A percentile compares a stretch with the other conserved stretches of the same genome.
These are phyloP conservation scores for Phyllostomus discolor DNA, from an alignment of 2,113 vertebrate species.

Conservation along the genomic window DNA sequence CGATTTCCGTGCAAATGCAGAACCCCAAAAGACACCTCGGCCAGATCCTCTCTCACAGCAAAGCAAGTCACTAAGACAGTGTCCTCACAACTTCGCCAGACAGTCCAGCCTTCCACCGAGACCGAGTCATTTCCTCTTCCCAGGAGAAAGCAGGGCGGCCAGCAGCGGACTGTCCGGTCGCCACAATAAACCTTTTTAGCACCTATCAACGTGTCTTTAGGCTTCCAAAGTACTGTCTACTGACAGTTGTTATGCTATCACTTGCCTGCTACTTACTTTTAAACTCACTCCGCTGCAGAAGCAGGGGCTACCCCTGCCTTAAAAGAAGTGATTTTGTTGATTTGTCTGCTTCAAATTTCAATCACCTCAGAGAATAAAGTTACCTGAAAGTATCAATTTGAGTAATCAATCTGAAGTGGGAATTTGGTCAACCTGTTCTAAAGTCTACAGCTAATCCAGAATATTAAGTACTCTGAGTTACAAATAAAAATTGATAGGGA, in stretches of 20 bases:
- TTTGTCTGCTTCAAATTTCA: neutral
- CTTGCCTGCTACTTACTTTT: slow-evolving; percentile 4
- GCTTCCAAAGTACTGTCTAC: neutral
- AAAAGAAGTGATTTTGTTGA: slow-evolving; percentile 4
- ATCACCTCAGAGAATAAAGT: neutral
- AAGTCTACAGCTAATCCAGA: neutral
- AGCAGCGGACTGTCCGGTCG: neutral
- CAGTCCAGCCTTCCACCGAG: neutral
- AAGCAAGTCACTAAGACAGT: neutral
- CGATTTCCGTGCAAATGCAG: neutral
- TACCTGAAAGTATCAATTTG: slow-evolving; percentile 32
- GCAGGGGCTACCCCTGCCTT: neutral
- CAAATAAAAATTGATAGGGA: neutral
- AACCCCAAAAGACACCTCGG: neutral
- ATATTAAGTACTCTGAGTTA: neutral
- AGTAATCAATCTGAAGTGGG: slow-evolving; percentile 32
- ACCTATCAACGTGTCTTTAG: neutral
- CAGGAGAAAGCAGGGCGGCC: neutral
- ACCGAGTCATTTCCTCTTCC: neutral
- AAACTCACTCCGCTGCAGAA: neutral
- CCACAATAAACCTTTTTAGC: fast-evolving
- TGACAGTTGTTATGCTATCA: neutral
- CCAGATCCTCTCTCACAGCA: neutral
- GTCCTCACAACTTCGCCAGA: neutral
- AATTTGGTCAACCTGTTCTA: neutral